Evolutionary conservation across 35 echinoderm and acorn worm species (phyloP), one percentile per base, ranked within the genome.

Genomic region (Amphiura filiformis): DNA sequence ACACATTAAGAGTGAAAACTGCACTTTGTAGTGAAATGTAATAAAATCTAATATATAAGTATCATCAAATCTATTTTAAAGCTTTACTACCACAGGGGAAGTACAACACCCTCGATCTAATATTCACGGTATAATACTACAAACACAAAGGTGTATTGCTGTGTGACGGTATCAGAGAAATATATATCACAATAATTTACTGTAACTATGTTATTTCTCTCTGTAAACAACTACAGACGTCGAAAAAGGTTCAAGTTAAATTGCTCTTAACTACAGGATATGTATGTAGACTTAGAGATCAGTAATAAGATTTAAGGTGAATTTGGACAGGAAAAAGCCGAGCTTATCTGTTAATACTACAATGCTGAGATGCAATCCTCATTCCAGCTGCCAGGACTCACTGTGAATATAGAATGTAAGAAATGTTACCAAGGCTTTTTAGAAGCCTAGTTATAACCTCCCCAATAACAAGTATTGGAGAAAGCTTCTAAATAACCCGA

Each of bases 301-400:
- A 70, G 11, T 15, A 30, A 30, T 5, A 70, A 13, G 61, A 70
- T 70, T 70, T 70, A 70, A 70, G 61, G 61, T 70, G 28, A 70
- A 70, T 70, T 70, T 70, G 61, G 61, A 70, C 61, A 70, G 61
- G 61, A 70, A 70, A 70, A 70, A 26, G 61, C 61, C 26, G 26
- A 4, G 61, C 61, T 70, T 70, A 70, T 70, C 61, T n/a, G 7
- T 70, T 70, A 70, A 70, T 18, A 13, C 61, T 5, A 30, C 61
- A 70, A 70, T 70, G 28, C 61, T 4, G 61, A 70, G 26, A 23
- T 3, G 26, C 17, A 70, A 26, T 70, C 61, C 15, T 5, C 28
- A 11, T 15, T 70, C 61, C 61, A 70, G 61, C 61, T 70, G 61
- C 61, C 28, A 15, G 61, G 61, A 70, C 26, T 2, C 4, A 23